Percentiles rank a stretch among this genome's conserved stretches.
Evolutionary conservation across 2,888 invertebrate genomes (phyloP).

Genomic region (Meganola albula): DNA sequence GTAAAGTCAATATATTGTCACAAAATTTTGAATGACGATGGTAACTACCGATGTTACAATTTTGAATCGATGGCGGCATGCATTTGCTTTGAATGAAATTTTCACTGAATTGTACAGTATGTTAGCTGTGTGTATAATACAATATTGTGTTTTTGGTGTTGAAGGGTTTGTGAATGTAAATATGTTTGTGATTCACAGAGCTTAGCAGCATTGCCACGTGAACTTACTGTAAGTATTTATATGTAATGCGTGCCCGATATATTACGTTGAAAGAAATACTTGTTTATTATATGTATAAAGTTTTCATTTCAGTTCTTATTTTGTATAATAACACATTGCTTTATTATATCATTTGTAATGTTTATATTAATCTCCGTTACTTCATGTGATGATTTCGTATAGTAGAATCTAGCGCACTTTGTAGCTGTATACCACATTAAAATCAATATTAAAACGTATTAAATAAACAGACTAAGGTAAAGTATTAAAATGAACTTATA

Average conservation of each 20-base stretch:
- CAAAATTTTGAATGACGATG: conserved; percentile 14
- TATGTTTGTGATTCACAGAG: conserved; percentile 83
- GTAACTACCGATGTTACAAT: conserved; percentile 15
- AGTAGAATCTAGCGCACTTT: too few relatives aligned
- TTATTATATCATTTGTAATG: conserved; percentile 2
- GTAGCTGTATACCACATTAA: too few relatives aligned
- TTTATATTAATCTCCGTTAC: neutral
- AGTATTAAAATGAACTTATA: neutral
- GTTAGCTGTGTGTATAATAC: conserved; percentile 39
- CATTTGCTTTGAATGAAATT: conserved; percentile 30
- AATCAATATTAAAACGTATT: neutral
- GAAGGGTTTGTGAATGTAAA: conserved; percentile 59
- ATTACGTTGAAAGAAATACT: too few relatives aligned
- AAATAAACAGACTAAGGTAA: neutral
- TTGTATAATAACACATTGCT: neutral
- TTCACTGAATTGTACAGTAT: conserved; percentile 26
- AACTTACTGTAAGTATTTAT: conserved; percentile 85
- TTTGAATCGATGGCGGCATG: conserved; percentile 25
- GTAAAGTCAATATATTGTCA: neutral
- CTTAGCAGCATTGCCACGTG: conserved; percentile 87
- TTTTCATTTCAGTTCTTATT: too few relatives aligned
- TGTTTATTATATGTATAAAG: too few relatives aligned
- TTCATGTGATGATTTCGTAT: too few relatives aligned
- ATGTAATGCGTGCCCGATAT: too few relatives aligned
- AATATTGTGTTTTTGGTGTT: conserved; percentile 23